A percentile compares a stretch with the other conserved stretches of the same genome.
Evolutionary conservation across 1,140 invertebrate genomes (phyloP).

Genomic region (Melitaea cinxia): DNA sequence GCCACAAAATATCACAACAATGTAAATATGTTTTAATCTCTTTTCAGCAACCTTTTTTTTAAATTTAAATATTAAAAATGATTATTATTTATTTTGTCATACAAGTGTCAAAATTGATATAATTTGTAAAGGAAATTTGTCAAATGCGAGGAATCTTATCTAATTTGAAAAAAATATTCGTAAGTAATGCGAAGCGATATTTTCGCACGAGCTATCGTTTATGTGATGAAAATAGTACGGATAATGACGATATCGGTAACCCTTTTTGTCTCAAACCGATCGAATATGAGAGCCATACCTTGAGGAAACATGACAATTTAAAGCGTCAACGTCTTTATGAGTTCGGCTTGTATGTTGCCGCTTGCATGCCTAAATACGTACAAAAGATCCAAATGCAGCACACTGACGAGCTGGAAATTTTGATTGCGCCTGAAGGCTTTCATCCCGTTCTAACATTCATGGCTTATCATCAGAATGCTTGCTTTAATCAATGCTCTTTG

Average conservation of each 20-base stretch:
- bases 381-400: constrained; percentile 92
- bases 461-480: constrained; percentile 95
- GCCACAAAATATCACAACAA: not conserved
- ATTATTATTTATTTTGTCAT: too few relatives aligned
- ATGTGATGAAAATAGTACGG: not conserved
- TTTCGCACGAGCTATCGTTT: constrained; percentile 13
- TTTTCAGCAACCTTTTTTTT: not conserved
- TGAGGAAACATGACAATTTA: constrained; percentile 58
- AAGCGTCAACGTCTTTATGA: constrained; percentile 64
- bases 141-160: not conserved
- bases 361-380: constrained; percentile 95
- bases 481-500: constrained; percentile 92
- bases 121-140: not conserved
- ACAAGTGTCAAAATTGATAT: too few relatives aligned
- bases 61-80: not conserved
- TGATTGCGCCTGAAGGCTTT: constrained; percentile 95
- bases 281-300: constrained; percentile 49
- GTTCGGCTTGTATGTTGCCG: constrained; percentile 77
- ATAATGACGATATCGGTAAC: constrained; percentile 31
- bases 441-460: constrained; percentile 93
- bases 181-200: constrained; percentile 2
- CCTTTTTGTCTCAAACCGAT: constrained; percentile 62
- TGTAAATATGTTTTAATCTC: not conserved
- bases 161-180: constrained; percentile 4
- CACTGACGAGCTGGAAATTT: constrained; percentile 93